Evolutionary conservation across 2,797 vertebrate genomes (phyloP), one percentile per base, ranked within the genome.

Genomic region (Myoxocephalus aenaeus): DNA sequence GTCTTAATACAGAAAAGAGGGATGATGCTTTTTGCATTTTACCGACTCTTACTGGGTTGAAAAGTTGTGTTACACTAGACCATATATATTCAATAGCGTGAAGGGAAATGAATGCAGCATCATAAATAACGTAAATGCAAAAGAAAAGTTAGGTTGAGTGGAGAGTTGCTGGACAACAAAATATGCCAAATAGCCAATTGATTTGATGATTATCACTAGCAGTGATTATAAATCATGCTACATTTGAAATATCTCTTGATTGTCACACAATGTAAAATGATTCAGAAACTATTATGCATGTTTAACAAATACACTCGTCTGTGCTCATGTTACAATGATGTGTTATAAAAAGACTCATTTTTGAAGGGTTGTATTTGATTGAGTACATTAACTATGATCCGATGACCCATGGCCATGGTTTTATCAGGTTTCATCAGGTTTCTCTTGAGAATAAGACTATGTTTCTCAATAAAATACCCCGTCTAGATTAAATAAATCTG

Each of bases 81-180:
- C 29, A 36, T 17, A 44, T 38, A 14, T 7, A 34, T 56, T 25
- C 11, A 58, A 53, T 22, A 51, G 15, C 0, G 13, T 66, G 46
- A 18, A 61, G 11, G 25, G 32, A 76, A 76, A 73, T 15, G 8
- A 65, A 70, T 11, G 42, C 25, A 62, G 20, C 32, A 48, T 17
- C 5, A 46, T 44, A 46, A 63, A n/a, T 27, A 42, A 14, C 2
- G 0, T 42, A 22, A 54, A 59, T 54, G 8, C 18, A 65, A 32
- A 29, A 3, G 18, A 17, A 56, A 42, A 42, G 7, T 22, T 32
- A 9, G 50, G 9, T 53, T 53, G 4, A 46, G 25, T 22, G 17
- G 18, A 56, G n/a, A 63, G 13, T 17, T 27, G 36, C n/a, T 65
- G 36, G 25, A 44, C 12, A 4, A 62, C 13, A 68, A 42, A 58